Evolutionary conservation across 1,140 invertebrate species (phyloP).

Genomic region (Tenebrio molitor): DNA sequence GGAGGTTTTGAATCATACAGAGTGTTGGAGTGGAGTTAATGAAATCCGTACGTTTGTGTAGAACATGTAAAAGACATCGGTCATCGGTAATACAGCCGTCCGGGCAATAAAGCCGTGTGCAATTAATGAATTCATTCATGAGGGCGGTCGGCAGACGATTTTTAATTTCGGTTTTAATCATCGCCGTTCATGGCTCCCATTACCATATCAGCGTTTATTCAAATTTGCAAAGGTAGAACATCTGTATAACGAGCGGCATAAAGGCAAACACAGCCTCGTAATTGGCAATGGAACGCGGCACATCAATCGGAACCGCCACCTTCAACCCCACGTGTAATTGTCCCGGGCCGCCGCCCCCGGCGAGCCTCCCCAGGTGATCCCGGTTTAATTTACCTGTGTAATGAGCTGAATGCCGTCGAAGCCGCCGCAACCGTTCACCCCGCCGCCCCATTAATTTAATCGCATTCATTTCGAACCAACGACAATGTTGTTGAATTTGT

Average conservation of each 20-base stretch:
- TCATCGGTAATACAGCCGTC: too few species aligned
- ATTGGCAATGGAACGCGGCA: conserved; percentile 52
- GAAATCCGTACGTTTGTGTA: too few species aligned
- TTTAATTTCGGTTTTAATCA: conserved; percentile 53
- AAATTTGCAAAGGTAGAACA: conserved; percentile 53
- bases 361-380: conserved; percentile 62
- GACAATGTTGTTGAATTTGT: conserved; percentile 15
- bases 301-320: conserved; percentile 51
- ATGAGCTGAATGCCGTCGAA: conserved; percentile 62
- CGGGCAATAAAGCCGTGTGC: not conserved
- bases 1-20: too few species aligned
- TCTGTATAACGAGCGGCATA: conserved; percentile 51
- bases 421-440: conserved; percentile 33
- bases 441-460: conserved; percentile 53
- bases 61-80: too few species aligned
- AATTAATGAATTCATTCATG: conserved; percentile 19
- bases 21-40: too few species aligned
- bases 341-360: conserved; percentile 48
- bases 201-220: conserved; percentile 53
- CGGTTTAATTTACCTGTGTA: conserved; percentile 66
- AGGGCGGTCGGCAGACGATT: conserved; percentile 20
- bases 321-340: conserved; percentile 57
- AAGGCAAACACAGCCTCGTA: conserved; percentile 53
- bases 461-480: conserved; percentile 42
- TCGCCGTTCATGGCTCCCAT: conserved; percentile 42